Evolutionary conservation across 1,140 invertebrate species (phyloP), one percentile per base, ranked within the genome.

Genomic region (Acromyrmex echinatior): DNA sequence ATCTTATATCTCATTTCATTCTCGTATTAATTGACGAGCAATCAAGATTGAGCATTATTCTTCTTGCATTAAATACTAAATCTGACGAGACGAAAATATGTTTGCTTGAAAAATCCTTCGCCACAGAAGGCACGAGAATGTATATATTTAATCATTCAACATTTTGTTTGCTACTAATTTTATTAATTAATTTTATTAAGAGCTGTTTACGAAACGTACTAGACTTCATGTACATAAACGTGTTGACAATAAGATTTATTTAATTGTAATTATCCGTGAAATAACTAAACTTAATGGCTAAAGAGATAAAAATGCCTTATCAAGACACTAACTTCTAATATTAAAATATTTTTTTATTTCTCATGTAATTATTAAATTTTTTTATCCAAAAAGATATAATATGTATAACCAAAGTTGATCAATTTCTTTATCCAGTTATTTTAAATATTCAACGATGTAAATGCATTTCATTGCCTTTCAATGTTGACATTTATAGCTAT

Each of bases 161-260:
- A 80, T 56, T 45, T 39, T 71, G 56, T 58, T 39, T 71, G 16
- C 21, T 60, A 45, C 39, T 45, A 45, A 9, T 7, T 45, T 71
- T 58, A 28, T 71, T 35, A 81, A 81, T 51, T 70, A 81, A 35
- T 21, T 81, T 81, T 81, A 81, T 81, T 51, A 5, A 53, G 3
- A 31, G 0, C 1, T 79, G 39, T 51, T 65, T 65, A 21, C 14
- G 7, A 25, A 62, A 39, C 14, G 2, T 60, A 53, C 0, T 58
- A n/a, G 4, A 31, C 7, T 9, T 78, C 7, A 25, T 7, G 25
- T 4, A 14, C 10, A 31, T n/a, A 45, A 16, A 31, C 3, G 5
- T 58, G 51, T 49, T 9, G 39, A 25, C n/a, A 45, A 78, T 56
- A 81, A 9, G n/a, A 70, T 5, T 18, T 49, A 71, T 21, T 45